Evolutionary conservation across 2,888 invertebrate species (phyloP).

Genomic region (Cotesia congregata): DNA sequence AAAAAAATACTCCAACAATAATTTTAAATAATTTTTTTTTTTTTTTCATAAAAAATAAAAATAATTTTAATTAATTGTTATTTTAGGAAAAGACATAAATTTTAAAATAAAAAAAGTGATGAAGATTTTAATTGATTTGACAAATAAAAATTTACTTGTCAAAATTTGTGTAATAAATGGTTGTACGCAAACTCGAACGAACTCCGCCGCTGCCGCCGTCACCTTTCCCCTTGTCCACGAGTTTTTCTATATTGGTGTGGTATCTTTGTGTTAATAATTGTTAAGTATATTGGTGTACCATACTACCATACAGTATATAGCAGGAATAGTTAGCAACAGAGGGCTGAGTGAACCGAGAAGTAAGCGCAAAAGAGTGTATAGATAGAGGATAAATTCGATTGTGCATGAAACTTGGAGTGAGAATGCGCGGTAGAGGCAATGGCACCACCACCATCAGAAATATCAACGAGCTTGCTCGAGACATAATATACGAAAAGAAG

Average conservation of each 20-base stretch:
- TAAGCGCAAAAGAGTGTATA: slow-evolving; percentile 4
- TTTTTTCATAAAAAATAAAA: too few relatives aligned
- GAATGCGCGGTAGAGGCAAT: slow-evolving; percentile 23
- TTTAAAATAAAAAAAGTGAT: not conserved
- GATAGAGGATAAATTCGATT: slow-evolving; percentile 21
- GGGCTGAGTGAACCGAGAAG: not conserved
- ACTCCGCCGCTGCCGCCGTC: not conserved
- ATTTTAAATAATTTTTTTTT: too few relatives aligned
- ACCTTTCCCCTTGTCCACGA: not conserved
- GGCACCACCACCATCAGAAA: not conserved
- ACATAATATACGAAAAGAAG: not conserved
- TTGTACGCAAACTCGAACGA: not conserved
- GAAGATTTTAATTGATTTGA: not conserved
- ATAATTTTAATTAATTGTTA: too few relatives aligned
- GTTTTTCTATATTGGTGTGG: not conserved
- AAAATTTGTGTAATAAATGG: not conserved
- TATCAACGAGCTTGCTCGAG: not conserved
- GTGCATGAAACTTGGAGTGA: slow-evolving; percentile 12
- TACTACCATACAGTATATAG: not conserved
- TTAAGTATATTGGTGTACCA: not conserved
- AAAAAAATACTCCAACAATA: not conserved
- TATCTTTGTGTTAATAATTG: not conserved
- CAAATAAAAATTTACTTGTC: not conserved
- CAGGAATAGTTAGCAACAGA: not conserved
- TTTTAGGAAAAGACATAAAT: not conserved